These are phyloP conservation scores for Plotosus lineatus DNA, from an alignment of 2,113 vertebrate genomes.

Conservation along the genomic window DNA sequence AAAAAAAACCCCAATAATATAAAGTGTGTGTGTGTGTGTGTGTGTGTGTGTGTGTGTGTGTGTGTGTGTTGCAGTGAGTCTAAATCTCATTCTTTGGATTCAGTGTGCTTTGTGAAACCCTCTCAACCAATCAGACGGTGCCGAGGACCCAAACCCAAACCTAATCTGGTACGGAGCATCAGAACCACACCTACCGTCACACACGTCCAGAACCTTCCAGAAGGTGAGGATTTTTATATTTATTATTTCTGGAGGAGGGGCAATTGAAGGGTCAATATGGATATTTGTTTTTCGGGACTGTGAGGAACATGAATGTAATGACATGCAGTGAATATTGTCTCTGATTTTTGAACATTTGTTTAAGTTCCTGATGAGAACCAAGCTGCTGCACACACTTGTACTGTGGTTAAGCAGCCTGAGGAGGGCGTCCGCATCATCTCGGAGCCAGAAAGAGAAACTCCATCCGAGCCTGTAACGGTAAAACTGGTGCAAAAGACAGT, in stretches of 20 bases:
- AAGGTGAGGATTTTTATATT: slow-evolving; percentile 21
- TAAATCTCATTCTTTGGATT: background rate
- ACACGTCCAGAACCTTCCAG: background rate
- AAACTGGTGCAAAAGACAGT: background rate
- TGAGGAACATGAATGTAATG: too few relatives aligned
- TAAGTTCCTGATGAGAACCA: background rate
- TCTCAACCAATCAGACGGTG: slow-evolving; percentile 43
- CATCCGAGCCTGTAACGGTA: background rate
- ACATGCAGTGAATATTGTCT: background rate
- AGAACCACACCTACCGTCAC: background rate
- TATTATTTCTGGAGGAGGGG: too few relatives aligned
- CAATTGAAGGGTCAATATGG: background rate
- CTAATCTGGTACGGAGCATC: slow-evolving; percentile 53
- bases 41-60: slow-evolving; percentile 13
- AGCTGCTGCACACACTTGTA: background rate
- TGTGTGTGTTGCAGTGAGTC: slow-evolving; percentile 42
- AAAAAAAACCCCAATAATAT: background rate
- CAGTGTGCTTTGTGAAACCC: slow-evolving; percentile 33
- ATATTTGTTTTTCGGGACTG: too few relatives aligned
- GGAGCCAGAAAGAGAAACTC: background rate
- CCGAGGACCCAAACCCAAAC: slow-evolving; percentile 59
- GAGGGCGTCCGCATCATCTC: slow-evolving; percentile 7
- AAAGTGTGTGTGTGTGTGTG: background rate
- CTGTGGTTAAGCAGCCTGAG: slow-evolving; percentile 25
- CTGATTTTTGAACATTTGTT: background rate